Base-by-base conservation (phyloP, 2,797 vertebrate genomes). In the Lacerta viridis region DNA sequence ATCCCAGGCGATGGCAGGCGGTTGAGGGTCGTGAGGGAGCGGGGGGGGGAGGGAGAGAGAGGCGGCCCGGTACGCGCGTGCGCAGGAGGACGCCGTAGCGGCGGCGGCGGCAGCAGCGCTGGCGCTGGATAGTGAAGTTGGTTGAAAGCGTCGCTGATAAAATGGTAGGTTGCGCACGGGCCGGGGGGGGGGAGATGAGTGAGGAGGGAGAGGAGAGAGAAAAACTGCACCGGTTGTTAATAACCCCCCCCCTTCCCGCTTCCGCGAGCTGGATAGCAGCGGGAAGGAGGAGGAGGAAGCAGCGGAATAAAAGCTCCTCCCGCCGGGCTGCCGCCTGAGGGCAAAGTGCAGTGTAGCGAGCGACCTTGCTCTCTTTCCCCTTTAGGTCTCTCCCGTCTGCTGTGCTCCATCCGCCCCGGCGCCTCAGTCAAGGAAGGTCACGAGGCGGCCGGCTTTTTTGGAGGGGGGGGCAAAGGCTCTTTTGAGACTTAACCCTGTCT, bases 91-190 rank as follows among this genome's bases (percentile, higher is more conserved):
- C 86, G 91, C 79, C 36, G 84, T 79, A 91, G 84, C 89, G 59
- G 77, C 59, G 88, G 83, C 97, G 90, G 97, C 97, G 97, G 96
- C 50, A 27, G 71, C 74, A 23, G 88, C 68, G 83, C 50, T 74
- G 96, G 94, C 89, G 95, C 96, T 95, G 95, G 97, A 95, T 96
- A 97, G 96, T 96, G 97, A 97, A 98, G 98, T 97, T 98, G 83
- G 97, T 97, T 97, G 94, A 97, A 97, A 97, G 97, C 97, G 98
- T 97, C 97, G 97, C 97, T 97, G 98, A 98, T 97, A 98, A 98
- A 98, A 98, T 98, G 98, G 98, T 99, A 98, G 98, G 98, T 98
- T 96, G 97, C 93, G 92, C 91, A 92, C 87, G 92, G 96, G 96
- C 41, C 3, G 50, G 39, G 46, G 17, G 1, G 27, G 59, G 17